Evolutionary conservation across 2,113 vertebrate genomes (phyloP), one percentile per base, ranked within the genome.

Genomic region (Rhynchomys soricoides): DNA sequence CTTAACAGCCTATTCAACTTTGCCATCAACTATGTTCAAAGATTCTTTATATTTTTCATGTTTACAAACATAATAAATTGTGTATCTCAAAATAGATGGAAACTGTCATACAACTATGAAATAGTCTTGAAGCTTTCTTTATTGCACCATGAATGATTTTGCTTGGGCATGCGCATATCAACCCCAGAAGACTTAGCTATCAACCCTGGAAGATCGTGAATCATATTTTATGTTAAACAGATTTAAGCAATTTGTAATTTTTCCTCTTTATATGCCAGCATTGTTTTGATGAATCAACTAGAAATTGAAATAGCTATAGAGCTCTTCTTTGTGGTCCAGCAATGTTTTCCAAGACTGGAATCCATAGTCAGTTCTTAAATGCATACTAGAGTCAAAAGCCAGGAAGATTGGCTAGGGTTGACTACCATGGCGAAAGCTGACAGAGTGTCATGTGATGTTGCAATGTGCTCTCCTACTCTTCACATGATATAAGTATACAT

Each of bases 231-330:
- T 75, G 74, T 95, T 74, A 94, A 97, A 94, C 91, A 96, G 89
- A 96, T 95, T 77, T 93, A 89, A 90, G 93, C 50, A 96, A 94
- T 94, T 95, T 96, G 91, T 91, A 87, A 93, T 62, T 95, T 93
- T 89, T 89, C 79, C 24, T 43, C 78, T 97, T 96, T 96, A 50
- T 95, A 79, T 95, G 91, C 96, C 68, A 97, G 90, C 91, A 97
- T 96, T 95, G 91, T 96, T 97, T 97, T 91, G 95, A 97, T 96
- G 96, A 96, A 89, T 96, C 93, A 97, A 57, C 62, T 97, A 74
- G 31, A 97, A 95, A 94, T 90, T 91, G 86, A 94, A 95, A 94
- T n/a, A 94, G 95, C 87, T 13, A 71, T 96, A 79, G 74, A 94
- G 90, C 40, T 96, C 90, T 50, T 86, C 64, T 91, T 93, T 96